A percentile compares a stretch with the other conserved stretches of the same genome.
Conservation (phyloP, 2,888 invertebrate genomes). For the Hypolimnas misippus region DNA sequence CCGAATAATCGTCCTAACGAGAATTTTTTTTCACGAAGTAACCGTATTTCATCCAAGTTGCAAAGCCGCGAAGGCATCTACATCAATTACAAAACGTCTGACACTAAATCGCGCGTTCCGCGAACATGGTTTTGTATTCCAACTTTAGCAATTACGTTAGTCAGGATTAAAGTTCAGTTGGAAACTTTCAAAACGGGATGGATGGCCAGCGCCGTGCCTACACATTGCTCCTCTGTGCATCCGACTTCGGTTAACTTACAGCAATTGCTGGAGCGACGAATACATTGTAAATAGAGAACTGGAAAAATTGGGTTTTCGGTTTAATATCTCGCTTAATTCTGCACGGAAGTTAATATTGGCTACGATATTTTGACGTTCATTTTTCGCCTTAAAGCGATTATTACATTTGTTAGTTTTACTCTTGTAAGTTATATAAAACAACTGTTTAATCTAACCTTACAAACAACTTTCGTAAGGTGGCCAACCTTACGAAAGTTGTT, state of each 20-base stretch:
- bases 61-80: slow-evolving; percentile 44
- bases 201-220: slow-evolving; percentile 57
- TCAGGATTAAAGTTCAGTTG: slow-evolving; percentile 76
- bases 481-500: too few relatives aligned
- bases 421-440: too few relatives aligned
- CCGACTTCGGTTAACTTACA: not conserved
- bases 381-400: too few relatives aligned
- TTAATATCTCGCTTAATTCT: too few relatives aligned
- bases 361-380: too few relatives aligned
- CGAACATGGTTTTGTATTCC: slow-evolving; percentile 76
- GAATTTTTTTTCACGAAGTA: slow-evolving; percentile 15
- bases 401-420: too few relatives aligned
- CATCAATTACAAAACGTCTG: slow-evolving; percentile 72
- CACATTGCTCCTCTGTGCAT: slow-evolving; percentile 12
- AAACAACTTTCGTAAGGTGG: too few relatives aligned
- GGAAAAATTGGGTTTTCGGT: too few relatives aligned
- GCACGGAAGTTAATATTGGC: too few relatives aligned
- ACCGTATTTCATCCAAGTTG: slow-evolving; percentile 30
- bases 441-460: too few relatives aligned
- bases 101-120: slow-evolving; percentile 71
- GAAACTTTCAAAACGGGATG: slow-evolving; percentile 75
- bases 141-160: slow-evolving; percentile 81
- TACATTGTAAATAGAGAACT: too few relatives aligned
- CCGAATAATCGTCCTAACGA: not conserved
- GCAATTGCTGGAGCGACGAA: too few relatives aligned